Evolutionary conservation across 1,140 invertebrate genomes (phyloP).

Genomic region (Drosophila mojavensis): DNA sequence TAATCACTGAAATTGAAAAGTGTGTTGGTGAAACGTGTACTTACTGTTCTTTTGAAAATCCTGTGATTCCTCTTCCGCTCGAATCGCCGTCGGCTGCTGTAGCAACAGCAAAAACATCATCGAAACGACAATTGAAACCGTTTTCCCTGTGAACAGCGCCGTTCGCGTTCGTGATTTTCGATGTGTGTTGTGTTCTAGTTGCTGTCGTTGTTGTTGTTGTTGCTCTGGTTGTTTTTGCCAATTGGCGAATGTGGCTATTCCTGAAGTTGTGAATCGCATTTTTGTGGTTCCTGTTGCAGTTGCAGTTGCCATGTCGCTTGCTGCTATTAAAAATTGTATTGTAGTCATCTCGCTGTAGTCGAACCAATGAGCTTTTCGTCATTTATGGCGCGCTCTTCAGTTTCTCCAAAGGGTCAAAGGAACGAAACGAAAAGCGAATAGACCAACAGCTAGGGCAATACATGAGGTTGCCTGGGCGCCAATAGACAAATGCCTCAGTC

Average conservation of each 20-base stretch:
- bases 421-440: conserved; percentile 30
- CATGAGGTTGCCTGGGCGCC: conserved; percentile 29
- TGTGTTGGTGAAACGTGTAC: conserved; percentile 30
- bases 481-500: conserved; percentile 39
- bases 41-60: conserved; percentile 83
- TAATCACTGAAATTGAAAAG: neutral
- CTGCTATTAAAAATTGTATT: conserved; percentile 71
- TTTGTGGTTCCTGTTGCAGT: conserved; percentile 32
- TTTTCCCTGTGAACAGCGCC: conserved; percentile 48
- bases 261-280: conserved; percentile 34
- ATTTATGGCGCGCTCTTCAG: conserved; percentile 70
- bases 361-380: conserved; percentile 68
- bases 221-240: conserved; percentile 33
- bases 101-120: conserved; percentile 50
- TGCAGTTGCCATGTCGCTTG: conserved; percentile 41
- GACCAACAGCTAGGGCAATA: conserved; percentile 8
- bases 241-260: conserved; percentile 31
- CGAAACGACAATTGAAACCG: conserved; percentile 59
- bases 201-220: conserved; percentile 8
- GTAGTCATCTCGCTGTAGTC: conserved; percentile 67
- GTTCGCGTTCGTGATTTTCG: conserved; percentile 71
- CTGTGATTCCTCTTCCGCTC: conserved; percentile 75
- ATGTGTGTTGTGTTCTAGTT: conserved; percentile 49
- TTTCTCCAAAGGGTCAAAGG: conserved; percentile 65
- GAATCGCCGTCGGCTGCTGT: conserved; percentile 46